Conservation (phyloP, 2,888 invertebrate genomes). For the Acanthacorydalis orientalis region DNA sequence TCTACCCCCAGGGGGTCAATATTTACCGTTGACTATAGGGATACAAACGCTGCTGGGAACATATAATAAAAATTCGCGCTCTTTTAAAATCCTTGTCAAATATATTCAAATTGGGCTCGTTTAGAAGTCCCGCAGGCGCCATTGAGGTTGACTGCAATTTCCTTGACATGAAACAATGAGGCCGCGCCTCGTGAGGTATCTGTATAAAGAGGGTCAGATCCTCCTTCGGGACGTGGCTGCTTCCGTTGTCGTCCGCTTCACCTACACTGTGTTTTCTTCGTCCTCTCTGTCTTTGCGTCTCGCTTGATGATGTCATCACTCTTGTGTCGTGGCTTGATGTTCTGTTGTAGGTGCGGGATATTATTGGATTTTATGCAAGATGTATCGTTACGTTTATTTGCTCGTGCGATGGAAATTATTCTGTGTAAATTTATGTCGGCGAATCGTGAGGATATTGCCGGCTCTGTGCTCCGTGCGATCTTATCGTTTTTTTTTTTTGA, state of each 20-base stretch:
- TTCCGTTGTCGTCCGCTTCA: conserved; percentile 8
- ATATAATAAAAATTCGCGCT: conserved; percentile 26
- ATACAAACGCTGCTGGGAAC: not conserved
- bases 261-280: conserved; percentile 3
- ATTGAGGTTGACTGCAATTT: conserved; percentile 35
- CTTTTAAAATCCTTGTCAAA: conserved; percentile 35
- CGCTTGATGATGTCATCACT: conserved; percentile 13
- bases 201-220: too few species aligned
- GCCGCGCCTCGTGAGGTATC: conserved; percentile 2
- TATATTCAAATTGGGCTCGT: conserved; percentile 36
- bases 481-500: not conserved
- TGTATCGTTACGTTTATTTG: not conserved
- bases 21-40: conserved; percentile 14
- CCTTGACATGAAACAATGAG: conserved; percentile 31
- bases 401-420: not conserved
- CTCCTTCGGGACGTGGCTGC: conserved; percentile 9
- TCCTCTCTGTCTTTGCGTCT: not conserved
- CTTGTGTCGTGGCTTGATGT: conserved; percentile 18
- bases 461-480: too few species aligned
- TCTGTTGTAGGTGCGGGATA: conserved; percentile 18
- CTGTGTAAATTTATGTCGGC: not conserved
- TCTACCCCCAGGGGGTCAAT: conserved; percentile 20
- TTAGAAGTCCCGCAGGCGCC: conserved; percentile 26
- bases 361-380: conserved; percentile 17
- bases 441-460: not conserved